A percentile compares a stretch with the other conserved stretches of the same genome.
Evolutionary conservation across 1,140 invertebrate species (phyloP).

Genomic region (Tribolium madens): DNA sequence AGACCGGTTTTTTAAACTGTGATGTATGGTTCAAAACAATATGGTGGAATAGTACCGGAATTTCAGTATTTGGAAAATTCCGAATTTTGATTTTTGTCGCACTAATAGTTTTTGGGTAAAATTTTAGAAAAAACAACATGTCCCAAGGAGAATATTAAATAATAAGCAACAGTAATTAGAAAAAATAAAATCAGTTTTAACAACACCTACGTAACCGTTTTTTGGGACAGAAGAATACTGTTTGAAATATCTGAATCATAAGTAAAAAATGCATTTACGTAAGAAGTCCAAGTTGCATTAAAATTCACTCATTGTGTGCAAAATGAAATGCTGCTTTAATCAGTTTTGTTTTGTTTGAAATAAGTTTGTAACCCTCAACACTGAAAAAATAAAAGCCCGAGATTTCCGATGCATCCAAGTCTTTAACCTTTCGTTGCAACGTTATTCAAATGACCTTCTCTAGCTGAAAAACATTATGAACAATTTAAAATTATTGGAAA

Average conservation of each 20-base stretch:
- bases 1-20: background rate
- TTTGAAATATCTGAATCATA: too few relatives aligned
- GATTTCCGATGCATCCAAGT: background rate
- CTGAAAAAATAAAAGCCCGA: background rate
- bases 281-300: too few relatives aligned
- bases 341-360: too few relatives aligned
- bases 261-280: too few relatives aligned
- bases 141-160: background rate
- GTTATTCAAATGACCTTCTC: background rate
- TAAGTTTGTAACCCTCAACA: too few relatives aligned
- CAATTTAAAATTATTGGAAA: background rate
- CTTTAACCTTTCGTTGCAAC: background rate
- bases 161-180: background rate
- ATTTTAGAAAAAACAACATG: background rate
- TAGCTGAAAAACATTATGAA: too few relatives aligned
- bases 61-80: background rate
- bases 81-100: background rate
- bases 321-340: too few relatives aligned
- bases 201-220: too few relatives aligned
- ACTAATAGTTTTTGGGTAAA: background rate
- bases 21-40: background rate
- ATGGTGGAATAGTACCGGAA: background rate
- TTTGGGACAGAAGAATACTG: too few relatives aligned
- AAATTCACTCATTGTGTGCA: too few relatives aligned
- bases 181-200: too few relatives aligned